Percentiles rank a stretch among this genome's conserved stretches.
phyloP scores from a whole-genome alignment of 2,797 vertebrate genomes.

The Pristis pectinata region DNA sequence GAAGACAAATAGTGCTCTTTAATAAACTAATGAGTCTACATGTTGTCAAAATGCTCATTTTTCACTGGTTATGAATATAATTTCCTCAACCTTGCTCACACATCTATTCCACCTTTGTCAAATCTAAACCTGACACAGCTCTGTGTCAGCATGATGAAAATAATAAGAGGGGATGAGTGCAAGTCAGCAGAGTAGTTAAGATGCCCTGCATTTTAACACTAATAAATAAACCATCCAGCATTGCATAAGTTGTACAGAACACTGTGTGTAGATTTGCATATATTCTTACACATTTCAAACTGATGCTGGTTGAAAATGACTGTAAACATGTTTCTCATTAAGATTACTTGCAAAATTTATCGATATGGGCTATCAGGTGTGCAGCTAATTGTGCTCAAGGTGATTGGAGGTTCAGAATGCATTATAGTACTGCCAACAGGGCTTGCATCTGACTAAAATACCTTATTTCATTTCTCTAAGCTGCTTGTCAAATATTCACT shows the following conservation, averaged over 20 bases:
- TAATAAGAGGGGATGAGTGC: neutral
- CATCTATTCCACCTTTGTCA: neutral
- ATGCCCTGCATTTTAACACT: neutral
- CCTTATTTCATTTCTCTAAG: no score
- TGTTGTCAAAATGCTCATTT: constrained; percentile 14
- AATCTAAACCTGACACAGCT: neutral
- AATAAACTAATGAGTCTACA: neutral
- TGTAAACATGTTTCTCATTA: neutral
- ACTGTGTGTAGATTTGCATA: neutral
- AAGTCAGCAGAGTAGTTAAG: neutral
- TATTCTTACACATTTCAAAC: neutral
- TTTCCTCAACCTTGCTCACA: neutral
- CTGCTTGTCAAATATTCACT: neutral
- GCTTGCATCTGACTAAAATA: neutral
- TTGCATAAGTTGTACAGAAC: neutral
- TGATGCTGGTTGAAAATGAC: neutral
- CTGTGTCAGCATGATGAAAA: neutral
- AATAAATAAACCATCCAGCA: neutral
- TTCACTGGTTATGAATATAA: neutral
- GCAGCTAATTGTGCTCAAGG: neutral
- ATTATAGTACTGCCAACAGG: neutral
- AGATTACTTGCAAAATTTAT: neutral
- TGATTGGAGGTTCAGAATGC: neutral
- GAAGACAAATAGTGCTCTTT: neutral
- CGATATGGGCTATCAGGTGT: neutral